Evolutionary conservation across 1,140 invertebrate species (phyloP).

Genomic region (Apolygus lucorum): DNA sequence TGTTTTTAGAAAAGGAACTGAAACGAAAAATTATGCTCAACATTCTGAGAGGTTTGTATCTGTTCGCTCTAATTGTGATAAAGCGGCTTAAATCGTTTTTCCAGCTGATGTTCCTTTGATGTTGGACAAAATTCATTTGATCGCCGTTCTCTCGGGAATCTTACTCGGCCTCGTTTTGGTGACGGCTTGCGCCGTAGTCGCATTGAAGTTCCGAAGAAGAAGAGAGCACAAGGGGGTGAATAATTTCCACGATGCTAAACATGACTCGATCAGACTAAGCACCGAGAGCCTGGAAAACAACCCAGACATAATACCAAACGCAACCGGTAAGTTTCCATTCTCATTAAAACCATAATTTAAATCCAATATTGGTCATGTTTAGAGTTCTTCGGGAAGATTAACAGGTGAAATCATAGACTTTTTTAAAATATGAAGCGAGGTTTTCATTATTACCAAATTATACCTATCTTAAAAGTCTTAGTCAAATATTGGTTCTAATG

Average conservation of each 20-base stretch:
- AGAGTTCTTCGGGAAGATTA: no score
- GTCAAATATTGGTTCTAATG: no score
- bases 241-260: conserved; percentile 30
- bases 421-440: no score
- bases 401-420: no score
- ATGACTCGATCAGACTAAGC: conserved; percentile 18
- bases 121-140: conserved; percentile 58
- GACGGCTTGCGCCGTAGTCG: conserved; percentile 59
- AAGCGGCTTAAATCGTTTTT: conserved; percentile 21
- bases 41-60: no score
- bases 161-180: conserved; percentile 59
- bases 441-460: no score
- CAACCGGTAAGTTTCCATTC: not conserved
- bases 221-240: conserved; percentile 22
- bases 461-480: no score
- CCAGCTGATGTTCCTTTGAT: conserved; percentile 49
- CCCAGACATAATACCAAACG: conserved; percentile 29
- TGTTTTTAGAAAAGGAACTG: no score
- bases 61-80: not conserved
- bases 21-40: no score
- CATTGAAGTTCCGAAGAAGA: conserved; percentile 46
- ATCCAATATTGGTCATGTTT: no score
- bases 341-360: no score
- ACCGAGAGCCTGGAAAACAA: conserved; percentile 30
- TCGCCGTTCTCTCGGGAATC: conserved; percentile 61